Base-by-base conservation (phyloP, 2,797 vertebrate species). In the Anabacerthia variegaticeps region DNA sequence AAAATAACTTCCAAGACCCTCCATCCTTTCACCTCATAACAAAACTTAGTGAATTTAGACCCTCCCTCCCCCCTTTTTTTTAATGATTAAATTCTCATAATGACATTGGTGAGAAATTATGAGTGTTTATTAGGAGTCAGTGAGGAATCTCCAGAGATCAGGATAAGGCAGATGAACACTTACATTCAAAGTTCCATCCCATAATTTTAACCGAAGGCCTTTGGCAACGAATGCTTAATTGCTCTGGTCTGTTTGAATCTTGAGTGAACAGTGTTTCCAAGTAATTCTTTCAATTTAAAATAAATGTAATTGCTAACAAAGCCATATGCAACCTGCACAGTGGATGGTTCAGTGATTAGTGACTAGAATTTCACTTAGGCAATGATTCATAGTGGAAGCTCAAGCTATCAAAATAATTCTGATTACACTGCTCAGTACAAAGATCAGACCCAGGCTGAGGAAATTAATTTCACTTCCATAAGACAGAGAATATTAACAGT, bases 301-400 rank as follows among this genome's bases (percentile, higher is more conserved):
- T 56, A 91, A 95, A 80, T 55, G 69, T 91, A 96, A 94, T 97
- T 95, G 93, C 89, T 96, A 94, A 89, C 67, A 89, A 94, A 96
- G 80, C 54, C 87, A 88, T 96, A 93, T 55, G 89, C 56, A 85
- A 75, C 82, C 63, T 81, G 67, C 32, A 65, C 62, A 88, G 36
- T 96, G 61, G 93, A 96, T 95, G 83, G 84, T 93, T 96, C 77
- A 58, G 59, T 96, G 95, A 94, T 91, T 94, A 93, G 88, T 95
- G 87, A 96, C 78, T 95, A 93, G 46, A 76, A 88, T 90, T 89
- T 88, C 73, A 96, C 90, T 96, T 91, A 91, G 78, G 67, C 52
- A 69, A 44, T 0, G 1, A 36, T 37, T 96, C 78, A 81, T 69
- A 68, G 54, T 76, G 76, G 69, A 94, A 88, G 12, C 75, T 73